Evolutionary conservation across 1,140 invertebrate species (phyloP).

Genomic region (Meloidogyne exigua): DNA sequence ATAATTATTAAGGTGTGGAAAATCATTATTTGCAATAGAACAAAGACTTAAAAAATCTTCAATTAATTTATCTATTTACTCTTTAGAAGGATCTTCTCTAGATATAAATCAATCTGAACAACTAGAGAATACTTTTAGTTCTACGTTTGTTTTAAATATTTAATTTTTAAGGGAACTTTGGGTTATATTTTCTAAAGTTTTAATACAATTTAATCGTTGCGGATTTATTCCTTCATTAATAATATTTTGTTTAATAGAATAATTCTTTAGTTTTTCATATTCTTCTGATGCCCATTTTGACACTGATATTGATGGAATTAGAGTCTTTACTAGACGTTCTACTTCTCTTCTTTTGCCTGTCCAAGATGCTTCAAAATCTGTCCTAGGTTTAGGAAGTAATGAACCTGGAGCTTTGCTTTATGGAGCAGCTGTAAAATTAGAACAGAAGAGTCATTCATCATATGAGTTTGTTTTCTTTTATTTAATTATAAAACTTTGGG

Average conservation of each 20-base stretch:
- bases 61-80: constrained; percentile 17
- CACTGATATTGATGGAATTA: constrained; percentile 31
- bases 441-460: constrained; percentile 22
- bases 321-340: constrained; percentile 23
- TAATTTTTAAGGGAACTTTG: background rate
- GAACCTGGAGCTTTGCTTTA: constrained; percentile 36
- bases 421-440: constrained; percentile 28
- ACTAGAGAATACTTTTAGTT: background rate
- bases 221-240: too few relatives aligned
- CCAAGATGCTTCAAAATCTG: constrained; percentile 27
- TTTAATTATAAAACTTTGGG: constrained; percentile 10
- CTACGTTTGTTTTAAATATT: background rate
- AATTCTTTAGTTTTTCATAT: constrained; percentile 19
- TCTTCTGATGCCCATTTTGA: background rate
- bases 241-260: too few relatives aligned
- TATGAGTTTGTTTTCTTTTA: constrained; percentile 30
- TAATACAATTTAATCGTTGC: too few relatives aligned
- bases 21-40: constrained; percentile 12
- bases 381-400: constrained; percentile 30
- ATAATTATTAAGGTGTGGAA: constrained; percentile 17
- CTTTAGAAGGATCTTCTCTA: background rate
- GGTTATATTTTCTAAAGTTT: background rate
- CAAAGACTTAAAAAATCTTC: background rate
- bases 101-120: background rate
- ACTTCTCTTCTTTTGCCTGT: constrained; percentile 29